These are phyloP conservation scores for Stramonita haemastoma DNA, from an alignment of 2,888 invertebrate species.

Conservation along the genomic window DNA sequence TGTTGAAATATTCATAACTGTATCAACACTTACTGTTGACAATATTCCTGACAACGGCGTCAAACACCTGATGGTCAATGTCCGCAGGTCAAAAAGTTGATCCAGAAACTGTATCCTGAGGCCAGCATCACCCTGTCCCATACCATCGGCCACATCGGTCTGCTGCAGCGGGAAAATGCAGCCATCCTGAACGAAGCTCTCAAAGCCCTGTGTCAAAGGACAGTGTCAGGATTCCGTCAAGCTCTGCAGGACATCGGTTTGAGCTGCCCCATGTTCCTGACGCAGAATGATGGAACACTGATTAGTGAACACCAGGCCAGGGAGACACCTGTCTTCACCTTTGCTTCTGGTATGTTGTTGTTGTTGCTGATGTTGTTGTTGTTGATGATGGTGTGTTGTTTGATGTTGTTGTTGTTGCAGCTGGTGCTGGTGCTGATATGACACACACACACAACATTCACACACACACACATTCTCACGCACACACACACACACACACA, in stretches of 20 bases:
- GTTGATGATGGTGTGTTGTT: too few relatives aligned
- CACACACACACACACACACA: too few relatives aligned
- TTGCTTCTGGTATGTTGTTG: constrained; percentile 75
- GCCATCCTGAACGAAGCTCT: constrained; percentile 73
- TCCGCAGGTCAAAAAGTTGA: constrained; percentile 51
- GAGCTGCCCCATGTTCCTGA: constrained; percentile 70
- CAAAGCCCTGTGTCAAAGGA: constrained; percentile 65
- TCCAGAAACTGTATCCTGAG: constrained; percentile 57
- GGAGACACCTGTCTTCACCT: constrained; percentile 67
- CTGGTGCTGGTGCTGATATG: too few relatives aligned
- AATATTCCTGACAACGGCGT: too few relatives aligned
- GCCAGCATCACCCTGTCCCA: constrained; percentile 68
- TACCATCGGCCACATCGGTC: constrained; percentile 69
- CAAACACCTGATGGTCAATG: not conserved
- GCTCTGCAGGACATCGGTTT: constrained; percentile 63
- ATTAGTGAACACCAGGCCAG: constrained; percentile 65
- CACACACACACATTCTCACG: too few relatives aligned
- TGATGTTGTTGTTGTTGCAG: too few relatives aligned
- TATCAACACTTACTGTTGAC: too few relatives aligned
- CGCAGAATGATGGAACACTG: constrained; percentile 75
- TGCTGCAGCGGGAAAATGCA: constrained; percentile 75
- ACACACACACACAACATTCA: too few relatives aligned
- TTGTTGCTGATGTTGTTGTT: too few relatives aligned
- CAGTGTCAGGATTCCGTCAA: constrained; percentile 62
- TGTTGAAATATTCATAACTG: too few relatives aligned